These are phyloP conservation scores for Eupelmus urozonus DNA, from an alignment of 2,888 invertebrate species.

Conservation along the genomic window DNA sequence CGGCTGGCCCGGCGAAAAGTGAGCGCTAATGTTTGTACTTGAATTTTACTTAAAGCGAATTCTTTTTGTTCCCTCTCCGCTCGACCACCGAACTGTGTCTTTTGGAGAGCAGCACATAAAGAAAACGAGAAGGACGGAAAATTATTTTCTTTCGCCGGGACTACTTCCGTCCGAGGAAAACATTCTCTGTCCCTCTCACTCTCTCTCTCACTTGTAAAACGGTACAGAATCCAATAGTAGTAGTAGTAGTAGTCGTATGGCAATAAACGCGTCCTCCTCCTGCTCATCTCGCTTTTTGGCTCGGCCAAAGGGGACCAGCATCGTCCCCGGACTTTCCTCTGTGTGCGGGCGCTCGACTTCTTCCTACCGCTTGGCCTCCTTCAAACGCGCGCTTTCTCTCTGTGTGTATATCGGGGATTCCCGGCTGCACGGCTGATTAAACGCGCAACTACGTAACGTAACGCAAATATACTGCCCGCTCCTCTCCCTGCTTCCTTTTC, in stretches of 20 bases:
- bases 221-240: slow-evolving; percentile 57
- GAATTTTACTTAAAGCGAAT: slow-evolving; percentile 55
- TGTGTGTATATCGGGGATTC: slow-evolving; percentile 43
- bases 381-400: slow-evolving; percentile 67
- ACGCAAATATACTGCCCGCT: slow-evolving; percentile 74
- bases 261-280: slow-evolving; percentile 55
- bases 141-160: slow-evolving; percentile 21
- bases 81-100: not conserved
- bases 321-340: not conserved
- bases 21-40: slow-evolving; percentile 54
- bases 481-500: slow-evolving; percentile 49
- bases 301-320: too few relatives aligned
- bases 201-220: slow-evolving; percentile 35
- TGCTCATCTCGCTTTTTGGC: not conserved
- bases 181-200: slow-evolving; percentile 36
- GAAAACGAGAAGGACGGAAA: slow-evolving; percentile 26
- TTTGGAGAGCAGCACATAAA: slow-evolving; percentile 24
- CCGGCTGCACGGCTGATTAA: slow-evolving; percentile 73
- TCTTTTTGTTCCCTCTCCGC: slow-evolving; percentile 38
- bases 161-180: slow-evolving; percentile 39
- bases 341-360: slow-evolving; percentile 10
- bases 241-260: slow-evolving; percentile 63
- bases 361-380: slow-evolving; percentile 60
- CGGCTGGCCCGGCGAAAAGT: slow-evolving; percentile 23
- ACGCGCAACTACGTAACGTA: slow-evolving; percentile 76